Evolutionary conservation across 2,797 vertebrate genomes (phyloP), one percentile per base, ranked within the genome.

Genomic region (Knipowitschia caucasica): DNA sequence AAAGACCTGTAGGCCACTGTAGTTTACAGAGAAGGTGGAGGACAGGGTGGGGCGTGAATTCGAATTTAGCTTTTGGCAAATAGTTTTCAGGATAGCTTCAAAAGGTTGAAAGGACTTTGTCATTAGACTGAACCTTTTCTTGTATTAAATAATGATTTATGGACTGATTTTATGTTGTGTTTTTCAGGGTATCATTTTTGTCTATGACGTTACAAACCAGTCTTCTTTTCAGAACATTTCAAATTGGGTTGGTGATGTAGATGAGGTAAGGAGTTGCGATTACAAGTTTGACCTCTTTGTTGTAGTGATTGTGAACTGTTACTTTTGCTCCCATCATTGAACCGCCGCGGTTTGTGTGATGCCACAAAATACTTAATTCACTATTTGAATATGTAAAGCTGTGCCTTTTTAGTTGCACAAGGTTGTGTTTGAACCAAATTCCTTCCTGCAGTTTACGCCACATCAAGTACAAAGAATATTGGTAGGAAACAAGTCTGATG

Each of bases 211-310:
- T 74, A 88, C 94, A 71, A 92, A 86, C 0, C 85, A 92, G 59
- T 78, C 86, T 5, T 96, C 95, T 60, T 96, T 95, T 79, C 94
- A 94, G 84, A 93, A 96, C 86, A 93, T 98, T 11, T 90, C 90
- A 50, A 98, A 97, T 83, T 98, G 95, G 95, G 92, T 91, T 77
- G 90, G 94, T 11, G 95, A 98, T 46, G 93, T 96, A 75, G 95
- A 96, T 18, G 94, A 98, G 87, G 95, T 97, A 81, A 81, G 82
- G 9, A 51, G 15, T 20, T 3, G 10, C 18, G 20, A 7, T n/a
- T 21, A 40, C 40, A 53, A 24, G 17, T 14, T 24, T 6, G 26
- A 20, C 14, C 8, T 4, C 20, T 2, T 14, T 38, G 11, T 34
- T 14, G 11, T 34, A 34, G n/a, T 14, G 14, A 11, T 34, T 4